Evolutionary conservation across 2,113 vertebrate genomes (phyloP).

Genomic region (Charadrius vociferus): DNA sequence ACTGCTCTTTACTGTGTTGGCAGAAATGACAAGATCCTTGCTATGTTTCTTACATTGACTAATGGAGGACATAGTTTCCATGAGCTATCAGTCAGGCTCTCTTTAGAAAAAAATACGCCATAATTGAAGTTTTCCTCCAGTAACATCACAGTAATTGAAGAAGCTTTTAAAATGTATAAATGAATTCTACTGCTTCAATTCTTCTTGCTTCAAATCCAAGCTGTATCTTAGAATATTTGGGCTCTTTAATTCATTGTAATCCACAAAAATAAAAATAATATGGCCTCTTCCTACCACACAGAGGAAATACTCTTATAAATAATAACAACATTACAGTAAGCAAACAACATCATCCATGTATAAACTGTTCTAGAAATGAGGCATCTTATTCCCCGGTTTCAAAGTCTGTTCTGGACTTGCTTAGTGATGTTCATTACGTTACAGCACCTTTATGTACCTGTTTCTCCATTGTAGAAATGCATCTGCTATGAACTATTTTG

Average conservation of each 20-base stretch:
- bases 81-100: not conserved
- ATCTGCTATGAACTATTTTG: not conserved
- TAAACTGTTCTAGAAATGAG: not conserved
- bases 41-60: not conserved
- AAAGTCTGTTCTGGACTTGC: not conserved
- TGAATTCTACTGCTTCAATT: not conserved
- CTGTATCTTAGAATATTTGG: not conserved
- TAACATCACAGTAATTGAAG: not conserved
- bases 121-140: not conserved
- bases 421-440: not conserved
- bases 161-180: not conserved
- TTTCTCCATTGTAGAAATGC: not conserved
- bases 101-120: not conserved
- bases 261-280: not conserved
- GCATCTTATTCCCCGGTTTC: not conserved
- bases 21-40: not conserved
- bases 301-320: not conserved
- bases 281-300: not conserved
- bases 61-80: not conserved
- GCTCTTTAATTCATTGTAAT: not conserved
- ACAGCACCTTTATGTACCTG: not conserved
- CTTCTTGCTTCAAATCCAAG: not conserved
- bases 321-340: not conserved
- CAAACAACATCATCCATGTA: not conserved
- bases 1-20: not conserved